phyloP scores from a whole-genome alignment of 2,888 invertebrate genomes.

The Torymus aiolomorphi region DNA sequence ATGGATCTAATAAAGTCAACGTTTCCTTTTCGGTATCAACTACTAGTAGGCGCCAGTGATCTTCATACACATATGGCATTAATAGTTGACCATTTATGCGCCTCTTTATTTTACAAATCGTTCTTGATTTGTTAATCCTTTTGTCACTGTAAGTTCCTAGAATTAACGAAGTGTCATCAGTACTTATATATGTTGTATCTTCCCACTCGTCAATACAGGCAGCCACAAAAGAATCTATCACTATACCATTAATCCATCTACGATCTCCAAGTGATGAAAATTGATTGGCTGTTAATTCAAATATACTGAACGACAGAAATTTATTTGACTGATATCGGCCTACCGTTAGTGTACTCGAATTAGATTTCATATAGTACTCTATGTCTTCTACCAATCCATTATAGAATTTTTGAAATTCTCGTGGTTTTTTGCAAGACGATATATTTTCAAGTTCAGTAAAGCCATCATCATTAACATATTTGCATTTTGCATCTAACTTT shows the following conservation, averaged over 20 bases:
- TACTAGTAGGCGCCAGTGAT: constrained; percentile 17
- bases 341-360: not conserved
- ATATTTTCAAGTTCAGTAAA: too few species aligned
- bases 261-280: not conserved
- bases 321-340: not conserved
- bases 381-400: not conserved
- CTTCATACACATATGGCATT: constrained; percentile 3
- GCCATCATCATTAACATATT: too few species aligned
- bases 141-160: not conserved
- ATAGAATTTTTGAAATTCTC: not conserved
- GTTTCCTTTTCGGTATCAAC: not conserved
- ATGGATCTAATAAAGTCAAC: constrained; percentile 17
- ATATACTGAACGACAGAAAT: not conserved
- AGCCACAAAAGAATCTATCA: not conserved
- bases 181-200: not conserved
- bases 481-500: too few species aligned
- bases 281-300: not conserved
- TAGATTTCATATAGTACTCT: not conserved
- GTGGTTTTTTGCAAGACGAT: too few species aligned
- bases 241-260: constrained; percentile 22
- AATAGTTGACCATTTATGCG: not conserved
- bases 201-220: constrained; percentile 1
- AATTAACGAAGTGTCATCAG: constrained; percentile 4
- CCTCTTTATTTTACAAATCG: not conserved
- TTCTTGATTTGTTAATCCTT: constrained; percentile 9